Conservation (phyloP, 2,797 vertebrate genomes). For the Hephaestus fuliginosus region DNA sequence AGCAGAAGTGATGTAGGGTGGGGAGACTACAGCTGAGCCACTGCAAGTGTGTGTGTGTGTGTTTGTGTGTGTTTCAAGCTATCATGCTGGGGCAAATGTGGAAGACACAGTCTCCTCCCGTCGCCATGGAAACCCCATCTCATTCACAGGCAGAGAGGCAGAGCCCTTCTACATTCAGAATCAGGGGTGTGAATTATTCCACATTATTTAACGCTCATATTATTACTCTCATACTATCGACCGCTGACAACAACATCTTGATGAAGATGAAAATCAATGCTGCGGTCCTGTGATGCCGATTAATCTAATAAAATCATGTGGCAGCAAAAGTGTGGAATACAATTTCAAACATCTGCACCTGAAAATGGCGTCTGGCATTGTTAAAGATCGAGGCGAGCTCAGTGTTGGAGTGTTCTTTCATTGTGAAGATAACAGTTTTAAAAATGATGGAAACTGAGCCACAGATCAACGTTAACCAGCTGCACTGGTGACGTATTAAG, state of each 20-base stretch:
- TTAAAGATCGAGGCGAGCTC: not conserved
- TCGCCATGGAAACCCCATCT: slow-evolving; percentile 88
- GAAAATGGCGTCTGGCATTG: slow-evolving; percentile 16
- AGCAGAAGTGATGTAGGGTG: slow-evolving; percentile 54
- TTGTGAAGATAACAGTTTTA: not conserved
- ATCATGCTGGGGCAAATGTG: slow-evolving; percentile 79
- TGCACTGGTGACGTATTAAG: slow-evolving; percentile 12
- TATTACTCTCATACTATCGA: slow-evolving; percentile 41
- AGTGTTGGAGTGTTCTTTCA: not conserved
- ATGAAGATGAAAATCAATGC: slow-evolving; percentile 32
- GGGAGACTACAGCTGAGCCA: slow-evolving; percentile 64
- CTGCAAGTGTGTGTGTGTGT: slow-evolving; percentile 53
- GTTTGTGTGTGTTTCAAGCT: slow-evolving; percentile 57
- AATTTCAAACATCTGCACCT: slow-evolving; percentile 27
- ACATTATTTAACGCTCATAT: slow-evolving; percentile 63
- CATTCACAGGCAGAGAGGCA: slow-evolving; percentile 76
- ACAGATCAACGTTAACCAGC: slow-evolving; percentile 2
- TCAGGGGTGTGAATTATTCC: slow-evolving; percentile 72
- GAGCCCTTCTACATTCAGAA: slow-evolving; percentile 75
- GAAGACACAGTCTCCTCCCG: slow-evolving; percentile 84
- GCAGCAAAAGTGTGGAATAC: slow-evolving; percentile 1
- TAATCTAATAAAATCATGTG: slow-evolving; percentile 24
- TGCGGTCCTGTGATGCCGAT: slow-evolving; percentile 4
- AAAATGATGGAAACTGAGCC: not conserved
- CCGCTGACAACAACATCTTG: slow-evolving; percentile 27